Evolutionary conservation across 2,888 invertebrate genomes (phyloP).

Genomic region (Philereme transversata): DNA sequence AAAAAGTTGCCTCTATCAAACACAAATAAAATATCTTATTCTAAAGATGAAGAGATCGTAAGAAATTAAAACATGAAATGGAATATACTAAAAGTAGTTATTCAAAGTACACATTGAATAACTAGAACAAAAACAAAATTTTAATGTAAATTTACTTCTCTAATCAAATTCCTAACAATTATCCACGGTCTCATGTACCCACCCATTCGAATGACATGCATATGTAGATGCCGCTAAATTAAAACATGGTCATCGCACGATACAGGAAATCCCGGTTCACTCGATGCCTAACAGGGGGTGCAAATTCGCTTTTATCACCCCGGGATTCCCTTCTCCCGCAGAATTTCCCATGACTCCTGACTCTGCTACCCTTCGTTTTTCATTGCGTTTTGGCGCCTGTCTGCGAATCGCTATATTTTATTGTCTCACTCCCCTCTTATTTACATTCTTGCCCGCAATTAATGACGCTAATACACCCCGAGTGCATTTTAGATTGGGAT

Average conservation of each 20-base stretch:
- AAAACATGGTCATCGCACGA: conserved; percentile 37
- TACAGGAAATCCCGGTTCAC: conserved; percentile 67
- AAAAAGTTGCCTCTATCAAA: too few relatives aligned
- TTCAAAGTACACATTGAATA: too few relatives aligned
- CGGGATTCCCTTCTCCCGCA: conserved; percentile 76
- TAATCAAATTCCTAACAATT: conserved; percentile 19
- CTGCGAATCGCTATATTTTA: conserved; percentile 48
- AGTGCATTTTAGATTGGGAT: conserved; percentile 37
- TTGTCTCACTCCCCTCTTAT: conserved; percentile 41
- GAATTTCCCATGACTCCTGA: conserved; percentile 68
- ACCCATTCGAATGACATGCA: conserved; percentile 30
- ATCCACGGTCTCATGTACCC: conserved; percentile 24
- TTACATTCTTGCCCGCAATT: conserved; percentile 42
- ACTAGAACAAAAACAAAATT: neutral
- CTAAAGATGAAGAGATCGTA: too few relatives aligned
- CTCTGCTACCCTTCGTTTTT: conserved; percentile 51
- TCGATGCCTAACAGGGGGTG: conserved; percentile 61
- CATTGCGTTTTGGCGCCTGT: conserved; percentile 60
- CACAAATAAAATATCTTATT: too few relatives aligned
- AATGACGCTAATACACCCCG: conserved; percentile 34
- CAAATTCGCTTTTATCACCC: conserved; percentile 52
- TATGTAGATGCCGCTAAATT: conserved; percentile 34
- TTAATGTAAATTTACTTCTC: conserved; percentile 12
- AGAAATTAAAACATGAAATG: too few relatives aligned
- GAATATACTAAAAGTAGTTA: too few relatives aligned